These are phyloP conservation scores for Eupithecia pulchellata DNA, from an alignment of 2,888 invertebrate genomes.

Conservation along the genomic window DNA sequence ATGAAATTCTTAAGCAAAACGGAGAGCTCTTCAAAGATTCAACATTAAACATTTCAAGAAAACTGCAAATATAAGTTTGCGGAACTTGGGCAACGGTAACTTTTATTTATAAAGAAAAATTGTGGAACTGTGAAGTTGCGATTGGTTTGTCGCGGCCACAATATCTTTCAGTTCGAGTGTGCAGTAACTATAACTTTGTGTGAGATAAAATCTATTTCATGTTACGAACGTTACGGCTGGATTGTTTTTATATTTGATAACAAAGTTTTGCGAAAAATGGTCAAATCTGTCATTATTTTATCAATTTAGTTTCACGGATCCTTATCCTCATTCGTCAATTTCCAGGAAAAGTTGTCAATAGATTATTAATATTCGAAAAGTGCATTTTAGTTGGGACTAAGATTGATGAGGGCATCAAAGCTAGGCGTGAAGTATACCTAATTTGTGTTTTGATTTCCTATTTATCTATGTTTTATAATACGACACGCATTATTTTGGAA, in stretches of 20 bases:
- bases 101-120: slow-evolving; percentile 41
- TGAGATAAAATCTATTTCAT: slow-evolving; percentile 13
- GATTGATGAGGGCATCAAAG: too few species aligned
- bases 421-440: too few species aligned
- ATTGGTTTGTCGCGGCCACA: slow-evolving; percentile 30
- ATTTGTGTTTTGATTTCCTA: too few species aligned
- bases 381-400: too few species aligned
- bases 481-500: too few species aligned
- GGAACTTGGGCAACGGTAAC: slow-evolving; percentile 39
- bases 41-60: slow-evolving; percentile 73
- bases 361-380: too few species aligned
- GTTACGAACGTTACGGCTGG: slow-evolving; percentile 12
- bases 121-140: slow-evolving; percentile 27
- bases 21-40: slow-evolving; percentile 59
- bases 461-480: too few species aligned
- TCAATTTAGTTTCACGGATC: background rate
- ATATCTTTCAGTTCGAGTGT: slow-evolving; percentile 24
- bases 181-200: background rate
- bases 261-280: background rate
- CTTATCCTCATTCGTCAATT: background rate
- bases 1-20: slow-evolving; percentile 62
- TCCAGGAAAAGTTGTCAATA: background rate
- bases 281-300: background rate
- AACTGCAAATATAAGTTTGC: slow-evolving; percentile 69
- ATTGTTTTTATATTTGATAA: background rate